Evolutionary conservation across 1,140 invertebrate genomes (phyloP), one percentile per base, ranked within the genome.

Genomic region (Cecropterus lyciades): DNA sequence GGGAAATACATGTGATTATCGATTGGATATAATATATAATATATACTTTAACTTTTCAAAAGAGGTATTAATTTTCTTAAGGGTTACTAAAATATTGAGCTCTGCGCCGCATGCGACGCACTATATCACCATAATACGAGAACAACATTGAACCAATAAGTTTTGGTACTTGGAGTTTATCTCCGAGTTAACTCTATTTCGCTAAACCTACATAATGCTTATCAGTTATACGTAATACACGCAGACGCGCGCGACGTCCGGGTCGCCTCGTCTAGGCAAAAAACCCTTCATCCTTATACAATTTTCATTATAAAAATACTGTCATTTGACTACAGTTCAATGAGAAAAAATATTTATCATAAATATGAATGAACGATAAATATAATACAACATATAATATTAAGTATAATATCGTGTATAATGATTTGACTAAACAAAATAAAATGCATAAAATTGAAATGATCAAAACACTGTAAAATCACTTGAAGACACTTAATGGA

Each of bases 151-250:
- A 90, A 89, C 87, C 87, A 91, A 90, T 89, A 84, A 89, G 85
- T 80, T 91, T 91, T 90, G 88, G 87, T 90, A 88, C 87, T 81
- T 88, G 85, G 89, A 87, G 87, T 79, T 69, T 75, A 73, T 83
- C 89, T 89, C 89, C 82, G 81, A 84, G 87, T 89, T 89, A 89
- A 87, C 76, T 91, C 86, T 91, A 91, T 90, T 90, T 87, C 77
- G 84, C 89, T 93, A 93, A 93, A 93, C 92, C 91, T 93, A 93
- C 91, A 92, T 92, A 93, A 93, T 92, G 89, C 91, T 92, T 93
- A 93, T 88, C 84, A 92, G 81, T 84, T 92, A 91, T 84, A 88
- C 81, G 77, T 85, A 90, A 89, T 87, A 91, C 85, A 84, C 75
- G 73, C 71, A 67, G 77, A 82, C 30, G 77, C 80, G 75, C 73